phyloP scores from a whole-genome alignment of 2,113 vertebrate genomes.

The Lethenteron camtschaticum region DNA sequence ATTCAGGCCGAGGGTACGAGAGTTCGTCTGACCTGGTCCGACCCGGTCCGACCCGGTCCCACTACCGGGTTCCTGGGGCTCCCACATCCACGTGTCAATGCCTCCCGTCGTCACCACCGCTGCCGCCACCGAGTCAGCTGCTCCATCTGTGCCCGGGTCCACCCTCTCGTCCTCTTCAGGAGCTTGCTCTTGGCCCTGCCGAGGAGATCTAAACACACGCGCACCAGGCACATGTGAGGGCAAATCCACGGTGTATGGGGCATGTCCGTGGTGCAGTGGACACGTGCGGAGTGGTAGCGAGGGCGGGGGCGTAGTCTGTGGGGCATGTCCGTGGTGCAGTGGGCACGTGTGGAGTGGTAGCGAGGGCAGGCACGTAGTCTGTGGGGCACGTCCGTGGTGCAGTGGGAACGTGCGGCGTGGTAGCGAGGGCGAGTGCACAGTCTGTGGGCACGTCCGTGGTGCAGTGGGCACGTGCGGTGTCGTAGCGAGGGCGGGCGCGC shows the following conservation, averaged over 20 bases:
- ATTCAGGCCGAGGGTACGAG: too few relatives aligned
- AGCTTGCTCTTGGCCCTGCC: constrained; percentile 70
- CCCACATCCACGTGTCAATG: constrained; percentile 90
- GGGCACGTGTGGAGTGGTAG: neutral
- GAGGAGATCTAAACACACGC: neutral
- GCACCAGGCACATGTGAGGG: neutral
- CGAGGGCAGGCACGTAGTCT: neutral
- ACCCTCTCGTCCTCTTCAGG: constrained; percentile 64
- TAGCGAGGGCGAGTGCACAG: too few relatives aligned
- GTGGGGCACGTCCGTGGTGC: neutral
- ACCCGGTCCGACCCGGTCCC: too few relatives aligned
- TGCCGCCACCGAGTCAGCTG: constrained; percentile 28
- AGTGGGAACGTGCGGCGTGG: neutral
- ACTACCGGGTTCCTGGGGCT: constrained; percentile 81
- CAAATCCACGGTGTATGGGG: neutral
- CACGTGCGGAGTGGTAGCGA: neutral
- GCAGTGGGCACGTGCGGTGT: neutral
- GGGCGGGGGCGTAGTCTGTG: neutral
- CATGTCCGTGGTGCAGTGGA: neutral
- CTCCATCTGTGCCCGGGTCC: constrained; percentile 31
- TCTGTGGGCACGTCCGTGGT: too few relatives aligned
- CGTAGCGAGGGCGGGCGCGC: too few relatives aligned
- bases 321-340: neutral
- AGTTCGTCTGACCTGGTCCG: too few relatives aligned
- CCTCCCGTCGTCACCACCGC: constrained; percentile 27